Conservation (phyloP, 2,113 vertebrate genomes). For the Pithys albifrons region DNA sequence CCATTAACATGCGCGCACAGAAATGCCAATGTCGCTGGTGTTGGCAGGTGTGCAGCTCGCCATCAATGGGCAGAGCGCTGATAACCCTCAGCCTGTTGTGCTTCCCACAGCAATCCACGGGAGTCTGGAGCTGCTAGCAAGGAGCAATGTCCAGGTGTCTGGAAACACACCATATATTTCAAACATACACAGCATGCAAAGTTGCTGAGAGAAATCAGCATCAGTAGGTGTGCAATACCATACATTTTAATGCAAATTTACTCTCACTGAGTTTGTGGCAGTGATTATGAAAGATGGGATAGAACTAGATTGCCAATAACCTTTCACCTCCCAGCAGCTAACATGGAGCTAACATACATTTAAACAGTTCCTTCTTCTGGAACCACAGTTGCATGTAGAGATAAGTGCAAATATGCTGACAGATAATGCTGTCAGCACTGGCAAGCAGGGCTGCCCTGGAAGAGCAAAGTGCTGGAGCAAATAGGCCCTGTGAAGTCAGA, state of each 20-base stretch:
- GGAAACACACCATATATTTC: background rate
- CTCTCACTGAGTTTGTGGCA: background rate
- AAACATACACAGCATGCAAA: background rate
- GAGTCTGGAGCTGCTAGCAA: background rate
- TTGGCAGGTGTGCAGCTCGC: background rate
- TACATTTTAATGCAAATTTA: background rate
- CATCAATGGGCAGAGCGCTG: rapidly evolving
- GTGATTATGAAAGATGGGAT: background rate
- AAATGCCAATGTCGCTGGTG: rapidly evolving
- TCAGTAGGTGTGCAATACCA: background rate
- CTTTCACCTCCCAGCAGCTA: background rate
- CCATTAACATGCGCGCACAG: rapidly evolving
- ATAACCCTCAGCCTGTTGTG: background rate
- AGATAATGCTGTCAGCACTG: background rate
- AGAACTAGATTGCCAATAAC: background rate
- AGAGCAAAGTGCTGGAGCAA: background rate
- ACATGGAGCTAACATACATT: background rate
- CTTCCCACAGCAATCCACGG: background rate
- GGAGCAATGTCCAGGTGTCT: background rate
- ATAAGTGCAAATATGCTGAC: background rate
- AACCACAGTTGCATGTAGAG: background rate
- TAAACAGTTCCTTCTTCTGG: background rate
- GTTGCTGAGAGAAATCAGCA: background rate
- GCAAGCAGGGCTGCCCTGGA: background rate
- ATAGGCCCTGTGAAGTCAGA: background rate